Base-by-base conservation (phyloP, 2,888 invertebrate genomes). In the Campoplex nolae region DNA sequence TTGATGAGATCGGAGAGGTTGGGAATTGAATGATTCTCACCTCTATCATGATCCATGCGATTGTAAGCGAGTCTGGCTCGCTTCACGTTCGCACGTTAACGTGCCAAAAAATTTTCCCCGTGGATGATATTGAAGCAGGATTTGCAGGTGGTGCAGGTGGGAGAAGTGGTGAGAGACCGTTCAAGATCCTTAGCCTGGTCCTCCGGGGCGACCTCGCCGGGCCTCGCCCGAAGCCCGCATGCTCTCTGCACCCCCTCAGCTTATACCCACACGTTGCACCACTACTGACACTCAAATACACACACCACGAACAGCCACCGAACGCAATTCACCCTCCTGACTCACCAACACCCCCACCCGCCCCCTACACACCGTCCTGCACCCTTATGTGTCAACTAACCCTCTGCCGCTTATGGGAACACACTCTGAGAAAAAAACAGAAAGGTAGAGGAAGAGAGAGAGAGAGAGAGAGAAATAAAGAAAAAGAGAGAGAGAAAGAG, bases 41-140 rank as follows among this genome's bases (percentile, higher is more conserved):
- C 94, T 94, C 94, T 94, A 94, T 92, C 94, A 94, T 94, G 92
- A 93, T 94, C 94, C 94, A 94, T 94, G 93, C 94, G 92, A 91
- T 91, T 90, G 90, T 91, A 90, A 92, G 94, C 94, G 94, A 94
- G 94, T 90, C 92, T 91, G 91, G 93, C 94, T 94, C 93, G 94
- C 94, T 92, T 90, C 89, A 90, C 91, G 89, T 90, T 90, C 90
- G 84, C 80, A 68, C 83, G 86, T 82, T 3, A 42, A 58, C 58
- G 74, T 23, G 48, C 65, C 42, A 42, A 62, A 32, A 32, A 16
- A 6, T 62, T 62, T 1, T 13, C 62, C 62, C 32, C 32, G 62
- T 32, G 62, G 62, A 76, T 58, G 42, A 62, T 18, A 3, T 18
- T 51, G 6, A 51, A 51, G 51, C 67, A 70, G 51, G 79, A 79